Evolutionary conservation across 2,888 invertebrate genomes (phyloP).

Genomic region (Linnaemya tessellans): DNA sequence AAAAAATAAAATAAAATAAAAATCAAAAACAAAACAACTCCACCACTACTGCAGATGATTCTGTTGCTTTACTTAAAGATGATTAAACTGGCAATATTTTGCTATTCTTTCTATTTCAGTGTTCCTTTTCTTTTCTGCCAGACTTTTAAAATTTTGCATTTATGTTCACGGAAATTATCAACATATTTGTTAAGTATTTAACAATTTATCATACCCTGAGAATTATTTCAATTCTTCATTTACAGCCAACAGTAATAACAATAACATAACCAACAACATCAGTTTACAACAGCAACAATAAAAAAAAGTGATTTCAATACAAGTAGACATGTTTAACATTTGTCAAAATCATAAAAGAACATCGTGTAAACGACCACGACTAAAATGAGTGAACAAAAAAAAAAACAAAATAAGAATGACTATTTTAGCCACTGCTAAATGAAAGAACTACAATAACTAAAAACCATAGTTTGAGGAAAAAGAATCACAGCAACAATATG

Average conservation of each 20-base stretch:
- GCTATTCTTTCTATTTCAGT: not conserved
- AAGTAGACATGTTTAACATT: conserved; percentile 72
- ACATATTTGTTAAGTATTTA: conserved; percentile 72
- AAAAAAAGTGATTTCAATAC: conserved; percentile 71
- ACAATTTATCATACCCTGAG: conserved; percentile 72
- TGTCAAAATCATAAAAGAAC: conserved; percentile 73
- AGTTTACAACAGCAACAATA: conserved; percentile 17
- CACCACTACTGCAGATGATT: conserved; percentile 21
- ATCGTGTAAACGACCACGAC: conserved; percentile 72
- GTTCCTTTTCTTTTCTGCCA: not conserved
- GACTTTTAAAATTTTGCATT: conserved; percentile 41
- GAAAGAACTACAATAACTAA: conserved; percentile 22
- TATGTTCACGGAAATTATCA: conserved; percentile 71
- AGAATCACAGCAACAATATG: conserved; percentile 60
- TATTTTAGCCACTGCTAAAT: conserved; percentile 63
- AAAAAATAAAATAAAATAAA: too few species aligned
- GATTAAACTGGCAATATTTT: conserved; percentile 29
- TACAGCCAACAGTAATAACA: conserved; percentile 59
- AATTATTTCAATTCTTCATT: conserved; percentile 70
- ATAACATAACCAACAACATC: conserved; percentile 32
- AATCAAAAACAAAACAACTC: not conserved
- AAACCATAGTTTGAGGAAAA: conserved; percentile 14
- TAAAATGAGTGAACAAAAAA: conserved; percentile 30
- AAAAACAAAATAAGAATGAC: conserved; percentile 44
- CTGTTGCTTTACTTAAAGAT: conserved; percentile 14